Conservation (phyloP, 2,113 vertebrate species). For the Reinhardtius hippoglossoides region DNA sequence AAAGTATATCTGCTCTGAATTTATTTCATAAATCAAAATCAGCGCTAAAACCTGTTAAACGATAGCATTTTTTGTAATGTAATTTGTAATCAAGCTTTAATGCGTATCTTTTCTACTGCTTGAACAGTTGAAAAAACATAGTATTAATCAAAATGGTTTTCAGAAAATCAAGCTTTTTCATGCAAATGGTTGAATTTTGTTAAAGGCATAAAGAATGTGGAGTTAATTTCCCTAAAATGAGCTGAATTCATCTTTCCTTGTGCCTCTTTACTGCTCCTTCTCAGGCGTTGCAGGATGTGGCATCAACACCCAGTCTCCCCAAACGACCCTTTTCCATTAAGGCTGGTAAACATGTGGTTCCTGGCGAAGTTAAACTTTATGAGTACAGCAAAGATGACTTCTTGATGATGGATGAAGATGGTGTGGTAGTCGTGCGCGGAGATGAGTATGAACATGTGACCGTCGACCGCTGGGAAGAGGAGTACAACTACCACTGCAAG, state of each 20-base stretch:
- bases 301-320: constrained; percentile 53
- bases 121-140: no score
- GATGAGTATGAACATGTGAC: constrained; percentile 73
- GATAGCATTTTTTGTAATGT: no score
- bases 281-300: constrained; percentile 31
- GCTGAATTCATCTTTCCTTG: not conserved
- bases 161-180: no score
- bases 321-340: constrained; percentile 56
- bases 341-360: constrained; percentile 15
- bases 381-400: constrained; percentile 82
- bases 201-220: no score
- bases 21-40: not conserved
- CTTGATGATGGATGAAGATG: constrained; percentile 80
- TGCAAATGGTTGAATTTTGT: not conserved
- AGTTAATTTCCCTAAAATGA: no score
- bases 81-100: no score
- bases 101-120: no score
- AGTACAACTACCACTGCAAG: constrained; percentile 80
- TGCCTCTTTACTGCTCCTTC: not conserved
- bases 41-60: not conserved
- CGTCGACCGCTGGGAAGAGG: constrained; percentile 82
- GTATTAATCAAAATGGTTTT: no score
- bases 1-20: no score
- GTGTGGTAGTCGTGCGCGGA: constrained; percentile 73
- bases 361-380: constrained; percentile 65